Percentiles rank a stretch among this genome's conserved stretches.
These are phyloP conservation scores for Pocillopora verrucosa DNA, from an alignment of 64 coral and sea anemone genomes.

Conservation along the genomic window DNA sequence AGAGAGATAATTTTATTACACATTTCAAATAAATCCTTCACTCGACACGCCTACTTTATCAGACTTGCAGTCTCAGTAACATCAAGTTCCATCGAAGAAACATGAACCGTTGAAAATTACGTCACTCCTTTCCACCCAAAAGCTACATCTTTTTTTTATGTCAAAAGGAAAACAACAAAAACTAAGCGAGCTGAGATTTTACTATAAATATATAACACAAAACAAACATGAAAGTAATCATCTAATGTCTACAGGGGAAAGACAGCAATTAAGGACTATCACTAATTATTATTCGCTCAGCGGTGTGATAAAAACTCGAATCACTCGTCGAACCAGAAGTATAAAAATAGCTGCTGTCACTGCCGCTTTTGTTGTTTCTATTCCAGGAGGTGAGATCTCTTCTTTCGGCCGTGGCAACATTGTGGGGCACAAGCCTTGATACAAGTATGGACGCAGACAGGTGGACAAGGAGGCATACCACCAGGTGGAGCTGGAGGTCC, in stretches of 20 bases:
- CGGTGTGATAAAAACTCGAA: slow-evolving; percentile 13
- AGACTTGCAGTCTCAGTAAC: not conserved
- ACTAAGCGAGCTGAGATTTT: slow-evolving; percentile 36
- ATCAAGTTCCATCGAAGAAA: not conserved
- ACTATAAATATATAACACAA: slow-evolving; percentile 32
- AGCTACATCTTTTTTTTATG: slow-evolving; percentile 10
- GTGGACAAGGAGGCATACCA: slow-evolving; percentile 93
- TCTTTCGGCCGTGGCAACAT: slow-evolving; percentile 89
- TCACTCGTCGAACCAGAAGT: slow-evolving; percentile 31
- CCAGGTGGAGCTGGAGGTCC: slow-evolving; percentile 97
- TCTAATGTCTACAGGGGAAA: not conserved
- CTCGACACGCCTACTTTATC: slow-evolving; percentile 15
- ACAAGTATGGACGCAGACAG: slow-evolving; percentile 96
- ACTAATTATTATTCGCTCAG: slow-evolving; percentile 27
- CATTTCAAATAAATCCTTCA: slow-evolving; percentile 41
- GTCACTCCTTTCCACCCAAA: slow-evolving; percentile 9
- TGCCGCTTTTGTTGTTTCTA: slow-evolving; percentile 23
- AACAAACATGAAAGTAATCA: slow-evolving; percentile 18
- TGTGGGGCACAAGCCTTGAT: slow-evolving; percentile 94
- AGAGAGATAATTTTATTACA: slow-evolving; percentile 47
- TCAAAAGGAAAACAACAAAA: slow-evolving; percentile 45
- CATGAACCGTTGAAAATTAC: not conserved
- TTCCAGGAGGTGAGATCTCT: slow-evolving; percentile 74
- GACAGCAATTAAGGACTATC: not conserved
- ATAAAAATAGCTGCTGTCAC: slow-evolving; percentile 38